Conservation (phyloP, 2,888 invertebrate species). For the Eupithecia tripunctaria region DNA sequence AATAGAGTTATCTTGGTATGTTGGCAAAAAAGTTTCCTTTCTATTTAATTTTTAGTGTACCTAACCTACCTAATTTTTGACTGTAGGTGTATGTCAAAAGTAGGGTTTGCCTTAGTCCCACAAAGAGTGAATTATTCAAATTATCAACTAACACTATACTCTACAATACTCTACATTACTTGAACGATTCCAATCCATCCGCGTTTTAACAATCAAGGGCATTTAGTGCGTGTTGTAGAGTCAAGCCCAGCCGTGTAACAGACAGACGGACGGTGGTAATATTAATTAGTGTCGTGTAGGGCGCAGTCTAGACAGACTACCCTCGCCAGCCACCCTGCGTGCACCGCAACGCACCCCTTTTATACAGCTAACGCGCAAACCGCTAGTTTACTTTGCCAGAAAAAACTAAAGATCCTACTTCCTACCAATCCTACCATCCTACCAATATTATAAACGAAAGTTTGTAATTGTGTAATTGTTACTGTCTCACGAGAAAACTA, state of each 20-base stretch:
- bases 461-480: too few relatives aligned
- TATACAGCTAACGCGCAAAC: slow-evolving; percentile 14
- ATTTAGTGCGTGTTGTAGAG: slow-evolving; percentile 26
- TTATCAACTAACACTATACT: background rate
- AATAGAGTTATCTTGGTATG: too few relatives aligned
- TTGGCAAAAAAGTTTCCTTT: too few relatives aligned
- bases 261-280: slow-evolving; percentile 57
- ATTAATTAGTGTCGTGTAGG: slow-evolving; percentile 65
- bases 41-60: too few relatives aligned
- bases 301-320: slow-evolving; percentile 67
- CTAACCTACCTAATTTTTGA: too few relatives aligned
- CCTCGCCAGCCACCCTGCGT: slow-evolving; percentile 44
- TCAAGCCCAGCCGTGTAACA: slow-evolving; percentile 37
- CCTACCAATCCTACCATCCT: too few relatives aligned
- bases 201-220: slow-evolving; percentile 7
- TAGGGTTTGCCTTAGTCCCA: too few relatives aligned
- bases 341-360: slow-evolving; percentile 46
- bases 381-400: slow-evolving; percentile 1
- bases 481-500: too few relatives aligned
- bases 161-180: too few relatives aligned
- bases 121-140: background rate
- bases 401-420: too few relatives aligned
- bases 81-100: too few relatives aligned
- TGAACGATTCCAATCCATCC: background rate
- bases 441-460: too few relatives aligned